phyloP scores from a whole-genome alignment of 1,140 invertebrate species.

The Hycleus cichorii region DNA sequence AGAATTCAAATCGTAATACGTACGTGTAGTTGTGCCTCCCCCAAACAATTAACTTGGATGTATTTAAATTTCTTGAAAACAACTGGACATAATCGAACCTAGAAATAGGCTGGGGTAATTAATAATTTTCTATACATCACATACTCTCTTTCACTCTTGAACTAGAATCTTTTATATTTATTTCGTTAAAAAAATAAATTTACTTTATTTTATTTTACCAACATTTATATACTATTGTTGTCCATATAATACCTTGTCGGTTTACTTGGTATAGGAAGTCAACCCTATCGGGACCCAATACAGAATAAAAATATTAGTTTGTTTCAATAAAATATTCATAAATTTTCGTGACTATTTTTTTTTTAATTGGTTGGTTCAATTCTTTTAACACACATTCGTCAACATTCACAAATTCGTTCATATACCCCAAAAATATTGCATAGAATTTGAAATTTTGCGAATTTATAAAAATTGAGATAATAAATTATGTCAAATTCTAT shows the following conservation, averaged over 20 bases:
- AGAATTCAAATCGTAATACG: conserved; percentile 36
- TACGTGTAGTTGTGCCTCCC: conserved; percentile 33
- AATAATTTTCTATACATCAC: conserved; percentile 46
- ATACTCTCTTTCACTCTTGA: conserved; percentile 40
- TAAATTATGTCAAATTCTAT: not conserved
- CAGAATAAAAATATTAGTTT: conserved; percentile 37
- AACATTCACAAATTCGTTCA: conserved; percentile 24
- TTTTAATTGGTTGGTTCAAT: conserved; percentile 7
- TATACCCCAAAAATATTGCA: conserved; percentile 31
- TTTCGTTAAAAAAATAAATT: not conserved
- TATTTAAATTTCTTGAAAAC: conserved; percentile 25
- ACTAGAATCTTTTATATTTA: not conserved
- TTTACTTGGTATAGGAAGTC: conserved; percentile 14
- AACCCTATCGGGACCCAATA: conserved; percentile 30
- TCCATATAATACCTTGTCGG: conserved; percentile 7
- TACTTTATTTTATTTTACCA: conserved; percentile 8
- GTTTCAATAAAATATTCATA: conserved; percentile 24
- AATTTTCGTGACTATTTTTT: conserved; percentile 13
- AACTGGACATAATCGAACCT: conserved; percentile 39
- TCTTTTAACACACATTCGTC: conserved; percentile 4
- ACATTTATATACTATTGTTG: conserved; percentile 6
- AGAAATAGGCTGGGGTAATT: conserved; percentile 49
- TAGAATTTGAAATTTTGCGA: conserved; percentile 2
- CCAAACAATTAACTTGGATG: conserved; percentile 14
- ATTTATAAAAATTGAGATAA: not conserved